These are phyloP conservation scores for Dione juno DNA, from an alignment of 2,888 invertebrate genomes.

Conservation along the genomic window DNA sequence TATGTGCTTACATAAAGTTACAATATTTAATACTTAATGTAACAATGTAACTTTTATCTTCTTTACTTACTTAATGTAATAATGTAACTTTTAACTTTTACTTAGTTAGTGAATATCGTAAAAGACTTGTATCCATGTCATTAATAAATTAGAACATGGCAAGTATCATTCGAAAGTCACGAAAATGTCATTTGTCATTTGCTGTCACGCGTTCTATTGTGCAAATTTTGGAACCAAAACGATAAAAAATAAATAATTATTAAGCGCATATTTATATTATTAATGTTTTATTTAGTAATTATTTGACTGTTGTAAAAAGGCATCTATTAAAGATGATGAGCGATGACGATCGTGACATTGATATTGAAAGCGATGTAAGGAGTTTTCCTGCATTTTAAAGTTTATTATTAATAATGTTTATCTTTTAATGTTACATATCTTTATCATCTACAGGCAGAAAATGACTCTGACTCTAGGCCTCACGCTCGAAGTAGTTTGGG, in stretches of 20 bases:
- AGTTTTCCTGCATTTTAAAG: conserved; percentile 55
- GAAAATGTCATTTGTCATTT: conserved; percentile 45
- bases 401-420: conserved; percentile 53
- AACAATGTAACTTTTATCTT: not conserved
- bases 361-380: conserved; percentile 97
- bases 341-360: conserved; percentile 97
- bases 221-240: conserved; percentile 43
- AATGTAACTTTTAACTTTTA: not conserved
- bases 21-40: not conserved
- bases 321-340: conserved; percentile 86
- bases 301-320: conserved; percentile 34
- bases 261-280: conserved; percentile 31
- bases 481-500: conserved; percentile 86
- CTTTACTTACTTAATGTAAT: not conserved
- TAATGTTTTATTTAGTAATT: conserved; percentile 37
- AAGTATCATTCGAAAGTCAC: conserved; percentile 9
- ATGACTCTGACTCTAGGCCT: conserved; percentile 89
- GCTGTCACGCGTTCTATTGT: conserved; percentile 63
- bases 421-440: conserved; percentile 46
- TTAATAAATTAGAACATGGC: not conserved
- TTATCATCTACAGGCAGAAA: conserved; percentile 86
- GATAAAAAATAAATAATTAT: conserved; percentile 40
- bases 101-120: no score
- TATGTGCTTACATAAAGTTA: not conserved
- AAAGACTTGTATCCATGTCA: not conserved